A percentile compares a stretch with the other conserved stretches of the same genome.
phyloP scores from a whole-genome alignment of 92 coral and sea anemone species.

The Zoanthus gigantus region DNA sequence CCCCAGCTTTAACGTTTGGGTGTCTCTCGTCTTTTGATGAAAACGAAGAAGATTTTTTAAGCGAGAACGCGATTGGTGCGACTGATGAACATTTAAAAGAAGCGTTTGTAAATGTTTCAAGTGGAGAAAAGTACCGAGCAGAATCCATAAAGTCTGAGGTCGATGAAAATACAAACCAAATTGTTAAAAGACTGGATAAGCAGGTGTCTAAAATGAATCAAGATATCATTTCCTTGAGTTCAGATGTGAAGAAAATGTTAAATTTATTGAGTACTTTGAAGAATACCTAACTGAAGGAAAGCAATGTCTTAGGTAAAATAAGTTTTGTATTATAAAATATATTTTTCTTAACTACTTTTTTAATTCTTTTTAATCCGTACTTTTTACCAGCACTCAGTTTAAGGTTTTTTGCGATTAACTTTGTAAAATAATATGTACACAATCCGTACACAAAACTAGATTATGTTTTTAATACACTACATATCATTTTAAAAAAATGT shows the following conservation, averaged over 20 bases:
- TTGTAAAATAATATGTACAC: no score
- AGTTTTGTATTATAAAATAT: background rate
- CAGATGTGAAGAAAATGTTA: slow-evolving; percentile 74
- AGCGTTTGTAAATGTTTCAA: slow-evolving; percentile 75
- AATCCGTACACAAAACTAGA: no score
- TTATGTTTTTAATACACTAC: no score
- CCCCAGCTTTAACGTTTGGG: slow-evolving; percentile 17
- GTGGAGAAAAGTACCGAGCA: slow-evolving; percentile 40
- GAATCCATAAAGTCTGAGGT: slow-evolving; percentile 47
- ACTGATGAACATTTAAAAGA: slow-evolving; percentile 63
- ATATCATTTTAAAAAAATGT: no score
- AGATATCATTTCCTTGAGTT: slow-evolving; percentile 78
- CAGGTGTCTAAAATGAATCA: slow-evolving; percentile 70
- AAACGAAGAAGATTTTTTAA: slow-evolving; percentile 11
- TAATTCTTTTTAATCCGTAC: background rate
- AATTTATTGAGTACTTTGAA: slow-evolving; percentile 70
- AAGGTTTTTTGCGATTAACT: no score
- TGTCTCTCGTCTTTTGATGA: slow-evolving; percentile 6
- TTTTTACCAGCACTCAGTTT: background rate
- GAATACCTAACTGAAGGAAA: slow-evolving; percentile 42
- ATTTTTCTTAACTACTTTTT: background rate
- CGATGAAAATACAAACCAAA: slow-evolving; percentile 74
- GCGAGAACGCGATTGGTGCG: background rate
- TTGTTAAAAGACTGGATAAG: slow-evolving; percentile 70
- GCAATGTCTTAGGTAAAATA: background rate